A percentile compares a stretch with the other conserved stretches of the same genome.
Evolutionary conservation across 2,888 invertebrate genomes (phyloP).

Genomic region (Vanessa cardui): DNA sequence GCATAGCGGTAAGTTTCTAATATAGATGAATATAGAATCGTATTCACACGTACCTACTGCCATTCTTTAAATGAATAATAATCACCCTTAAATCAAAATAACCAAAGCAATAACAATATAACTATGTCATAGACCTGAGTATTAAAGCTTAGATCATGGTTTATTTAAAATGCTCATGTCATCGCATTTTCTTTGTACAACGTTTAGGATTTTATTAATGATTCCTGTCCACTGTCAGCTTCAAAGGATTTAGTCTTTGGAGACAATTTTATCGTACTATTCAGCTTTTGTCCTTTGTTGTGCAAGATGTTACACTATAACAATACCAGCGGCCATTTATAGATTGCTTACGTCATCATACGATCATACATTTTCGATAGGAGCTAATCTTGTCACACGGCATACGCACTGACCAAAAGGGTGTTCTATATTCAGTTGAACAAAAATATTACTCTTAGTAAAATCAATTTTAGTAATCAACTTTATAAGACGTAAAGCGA

Average conservation of each 20-base stretch:
- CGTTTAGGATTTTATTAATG: slow-evolving; percentile 76
- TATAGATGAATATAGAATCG: slow-evolving; percentile 19
- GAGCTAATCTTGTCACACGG: slow-evolving; percentile 63
- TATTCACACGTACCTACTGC: not conserved
- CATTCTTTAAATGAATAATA: not conserved
- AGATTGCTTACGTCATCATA: slow-evolving; percentile 68
- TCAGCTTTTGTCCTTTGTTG: slow-evolving; percentile 64
- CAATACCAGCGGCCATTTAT: slow-evolving; percentile 61
- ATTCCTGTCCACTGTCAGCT: slow-evolving; percentile 53
- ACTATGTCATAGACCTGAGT: slow-evolving; percentile 1
- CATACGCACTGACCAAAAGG: slow-evolving; percentile 53
- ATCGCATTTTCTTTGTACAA: slow-evolving; percentile 57
- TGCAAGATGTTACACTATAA: slow-evolving; percentile 77
- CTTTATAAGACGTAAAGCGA: too few species aligned
- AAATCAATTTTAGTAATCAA: not conserved
- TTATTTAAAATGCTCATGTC: slow-evolving; percentile 42
- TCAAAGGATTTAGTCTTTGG: slow-evolving; percentile 68
- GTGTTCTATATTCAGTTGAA: slow-evolving; percentile 46
- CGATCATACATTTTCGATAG: slow-evolving; percentile 73
- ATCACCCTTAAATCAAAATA: not conserved
- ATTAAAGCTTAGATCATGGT: slow-evolving; percentile 31
- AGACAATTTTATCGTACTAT: slow-evolving; percentile 74
- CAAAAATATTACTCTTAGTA: not conserved
- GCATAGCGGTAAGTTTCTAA: slow-evolving; percentile 90
- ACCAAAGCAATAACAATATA: not conserved